phyloP scores from a whole-genome alignment of 2,888 invertebrate species.

The Brassicogethes aeneus region DNA sequence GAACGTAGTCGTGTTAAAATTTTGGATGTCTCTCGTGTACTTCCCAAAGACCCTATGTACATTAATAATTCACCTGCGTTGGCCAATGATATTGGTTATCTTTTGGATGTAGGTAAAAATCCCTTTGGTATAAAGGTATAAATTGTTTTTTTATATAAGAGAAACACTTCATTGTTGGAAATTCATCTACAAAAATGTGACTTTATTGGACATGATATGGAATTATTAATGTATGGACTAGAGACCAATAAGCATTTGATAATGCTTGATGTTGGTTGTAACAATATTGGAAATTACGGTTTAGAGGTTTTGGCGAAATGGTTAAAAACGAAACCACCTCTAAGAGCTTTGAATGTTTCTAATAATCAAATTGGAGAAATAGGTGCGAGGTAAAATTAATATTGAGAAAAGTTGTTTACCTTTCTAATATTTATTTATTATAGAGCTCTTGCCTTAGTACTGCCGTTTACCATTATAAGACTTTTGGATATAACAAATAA shows the following conservation, averaged over 20 bases:
- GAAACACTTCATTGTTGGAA: constrained; percentile 42
- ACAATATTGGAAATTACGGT: constrained; percentile 53
- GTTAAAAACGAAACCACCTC: constrained; percentile 42
- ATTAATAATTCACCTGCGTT: constrained; percentile 32
- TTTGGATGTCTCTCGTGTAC: constrained; percentile 40
- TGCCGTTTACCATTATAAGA: constrained; percentile 50
- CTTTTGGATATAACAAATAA: constrained; percentile 51
- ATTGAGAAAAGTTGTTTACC: constrained; percentile 30
- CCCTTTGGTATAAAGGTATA: not conserved
- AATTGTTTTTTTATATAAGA: constrained; percentile 22
- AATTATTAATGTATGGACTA: constrained; percentile 46
- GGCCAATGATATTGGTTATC: constrained; percentile 44
- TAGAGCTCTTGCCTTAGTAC: constrained; percentile 40
- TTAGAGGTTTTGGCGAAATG: constrained; percentile 46
- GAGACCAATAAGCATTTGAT: constrained; percentile 44
- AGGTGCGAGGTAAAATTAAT: no score
- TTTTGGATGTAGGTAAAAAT: constrained; percentile 36
- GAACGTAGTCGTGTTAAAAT: constrained; percentile 33
- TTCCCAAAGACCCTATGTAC: constrained; percentile 20
- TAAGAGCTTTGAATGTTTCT: constrained; percentile 47
- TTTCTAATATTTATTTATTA: constrained; percentile 41
- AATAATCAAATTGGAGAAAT: constrained; percentile 48
- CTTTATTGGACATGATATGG: constrained; percentile 52
- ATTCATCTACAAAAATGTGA: constrained; percentile 52
- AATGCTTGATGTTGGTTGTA: constrained; percentile 51